phyloP scores from a whole-genome alignment of 2,797 vertebrate species.

The Chaetodon trifasciatus region DNA sequence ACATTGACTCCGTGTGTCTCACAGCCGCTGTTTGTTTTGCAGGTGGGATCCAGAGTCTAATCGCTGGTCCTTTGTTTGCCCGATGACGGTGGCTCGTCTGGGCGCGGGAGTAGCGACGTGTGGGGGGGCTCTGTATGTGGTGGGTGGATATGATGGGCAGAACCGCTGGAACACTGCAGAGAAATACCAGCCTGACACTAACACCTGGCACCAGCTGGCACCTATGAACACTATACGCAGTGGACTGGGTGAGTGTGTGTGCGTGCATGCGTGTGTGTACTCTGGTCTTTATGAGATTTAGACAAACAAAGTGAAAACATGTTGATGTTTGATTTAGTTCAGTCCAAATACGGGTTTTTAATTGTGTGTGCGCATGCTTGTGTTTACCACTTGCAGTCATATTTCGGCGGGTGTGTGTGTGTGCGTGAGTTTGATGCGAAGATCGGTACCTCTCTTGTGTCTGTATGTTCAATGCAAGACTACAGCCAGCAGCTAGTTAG shows the following conservation, averaged over 20 bases:
- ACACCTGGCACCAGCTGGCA: conserved; percentile 86
- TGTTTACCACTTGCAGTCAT: neutral
- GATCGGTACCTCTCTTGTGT: neutral
- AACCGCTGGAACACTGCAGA: conserved; percentile 87
- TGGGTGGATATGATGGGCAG: conserved; percentile 87
- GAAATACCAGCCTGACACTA: conserved; percentile 86
- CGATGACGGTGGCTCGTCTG: conserved; percentile 86
- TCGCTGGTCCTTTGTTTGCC: conserved; percentile 84
- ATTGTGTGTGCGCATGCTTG: neutral
- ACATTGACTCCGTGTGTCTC: neutral
- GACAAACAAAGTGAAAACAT: neutral
- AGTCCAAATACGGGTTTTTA: neutral
- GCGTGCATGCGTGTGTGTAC: neutral
- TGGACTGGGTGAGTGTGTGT: conserved; percentile 86
- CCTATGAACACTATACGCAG: conserved; percentile 86
- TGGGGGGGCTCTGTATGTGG: conserved; percentile 85
- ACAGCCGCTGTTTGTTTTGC: conserved; percentile 35
- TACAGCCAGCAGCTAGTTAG: neutral
- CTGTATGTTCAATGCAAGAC: neutral
- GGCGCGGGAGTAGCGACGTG: conserved; percentile 85
- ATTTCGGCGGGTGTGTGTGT: neutral
- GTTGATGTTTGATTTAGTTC: neutral
- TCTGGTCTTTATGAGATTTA: neutral
- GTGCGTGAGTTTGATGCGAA: neutral
- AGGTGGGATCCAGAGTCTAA: conserved; percentile 89